Percentiles rank a stretch among this genome's conserved stretches.
phyloP scores from a whole-genome alignment of 2,113 vertebrate genomes.

The Lophotis ruficrista region DNA sequence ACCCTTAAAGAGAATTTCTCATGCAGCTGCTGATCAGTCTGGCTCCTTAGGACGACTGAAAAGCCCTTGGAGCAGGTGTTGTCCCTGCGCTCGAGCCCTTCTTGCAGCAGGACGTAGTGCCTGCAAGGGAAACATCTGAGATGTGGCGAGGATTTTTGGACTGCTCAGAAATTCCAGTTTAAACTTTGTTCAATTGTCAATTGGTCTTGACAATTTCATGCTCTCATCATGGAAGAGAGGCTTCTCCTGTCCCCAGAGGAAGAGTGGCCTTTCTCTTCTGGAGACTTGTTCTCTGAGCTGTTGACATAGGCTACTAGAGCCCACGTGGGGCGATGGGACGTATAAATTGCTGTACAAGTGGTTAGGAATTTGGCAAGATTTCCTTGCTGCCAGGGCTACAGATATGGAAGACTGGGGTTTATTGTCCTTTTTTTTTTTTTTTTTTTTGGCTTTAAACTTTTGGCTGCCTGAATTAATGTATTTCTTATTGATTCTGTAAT shows the following conservation, averaged over 20 bases:
- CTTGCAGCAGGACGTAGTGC: neutral
- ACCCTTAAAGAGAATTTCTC: neutral
- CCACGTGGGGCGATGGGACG: rapidly evolving
- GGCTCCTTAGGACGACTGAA: neutral
- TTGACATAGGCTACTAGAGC: neutral
- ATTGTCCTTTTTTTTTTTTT: neutral
- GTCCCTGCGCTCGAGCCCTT: neutral
- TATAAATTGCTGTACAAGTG: neutral
- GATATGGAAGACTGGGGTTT: neutral
- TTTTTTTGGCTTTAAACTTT: neutral
- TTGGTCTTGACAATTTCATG: neutral
- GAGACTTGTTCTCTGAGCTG: neutral
- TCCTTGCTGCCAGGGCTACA: neutral
- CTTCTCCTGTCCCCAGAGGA: neutral
- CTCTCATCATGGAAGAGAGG: neutral
- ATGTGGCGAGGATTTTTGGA: neutral
- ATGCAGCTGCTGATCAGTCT: neutral
- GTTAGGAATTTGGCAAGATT: neutral
- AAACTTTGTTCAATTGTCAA: neutral
- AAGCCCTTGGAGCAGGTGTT: neutral
- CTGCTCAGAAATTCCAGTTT: neutral
- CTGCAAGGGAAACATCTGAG: neutral
- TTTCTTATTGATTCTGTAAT: conserved; percentile 28
- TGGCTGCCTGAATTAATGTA: neutral
- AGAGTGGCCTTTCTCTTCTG: neutral